Evolutionary conservation across 92 coral and sea anemone genomes (phyloP).

Genomic region (Umimayanthus kanabou): DNA sequence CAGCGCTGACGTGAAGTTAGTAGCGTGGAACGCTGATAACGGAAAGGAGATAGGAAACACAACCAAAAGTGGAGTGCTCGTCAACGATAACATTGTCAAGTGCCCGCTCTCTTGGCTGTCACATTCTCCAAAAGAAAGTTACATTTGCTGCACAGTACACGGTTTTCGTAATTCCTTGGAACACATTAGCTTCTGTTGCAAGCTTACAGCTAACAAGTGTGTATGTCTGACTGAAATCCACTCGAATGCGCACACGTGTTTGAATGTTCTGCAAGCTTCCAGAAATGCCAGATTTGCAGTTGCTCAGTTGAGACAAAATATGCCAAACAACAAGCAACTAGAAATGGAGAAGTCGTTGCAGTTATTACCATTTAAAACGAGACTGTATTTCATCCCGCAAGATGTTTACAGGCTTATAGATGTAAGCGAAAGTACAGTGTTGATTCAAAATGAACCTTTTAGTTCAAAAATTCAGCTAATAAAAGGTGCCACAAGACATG

Average conservation of each 20-base stretch:
- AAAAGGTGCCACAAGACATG: background rate
- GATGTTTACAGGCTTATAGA: conserved; percentile 5
- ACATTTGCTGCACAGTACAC: background rate
- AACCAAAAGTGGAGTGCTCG: background rate
- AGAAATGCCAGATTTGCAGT: background rate
- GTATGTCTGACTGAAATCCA: background rate
- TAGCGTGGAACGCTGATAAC: background rate
- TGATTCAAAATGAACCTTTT: background rate
- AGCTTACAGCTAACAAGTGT: background rate
- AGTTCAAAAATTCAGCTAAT: background rate
- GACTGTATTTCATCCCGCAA: background rate
- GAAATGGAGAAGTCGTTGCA: background rate
- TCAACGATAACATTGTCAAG: background rate
- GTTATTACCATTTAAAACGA: background rate
- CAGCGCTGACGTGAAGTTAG: background rate
- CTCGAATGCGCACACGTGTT: background rate
- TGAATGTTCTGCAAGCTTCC: conserved; percentile 8
- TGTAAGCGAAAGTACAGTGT: background rate
- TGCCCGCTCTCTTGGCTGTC: background rate
- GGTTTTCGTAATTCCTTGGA: background rate
- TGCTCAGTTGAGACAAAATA: background rate
- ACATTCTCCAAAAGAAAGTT: conserved; percentile 4
- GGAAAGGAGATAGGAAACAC: background rate
- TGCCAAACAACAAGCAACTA: background rate
- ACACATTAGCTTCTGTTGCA: background rate